Evolutionary conservation across 2,888 invertebrate species (phyloP).

Genomic region (Tinea semifulvella): DNA sequence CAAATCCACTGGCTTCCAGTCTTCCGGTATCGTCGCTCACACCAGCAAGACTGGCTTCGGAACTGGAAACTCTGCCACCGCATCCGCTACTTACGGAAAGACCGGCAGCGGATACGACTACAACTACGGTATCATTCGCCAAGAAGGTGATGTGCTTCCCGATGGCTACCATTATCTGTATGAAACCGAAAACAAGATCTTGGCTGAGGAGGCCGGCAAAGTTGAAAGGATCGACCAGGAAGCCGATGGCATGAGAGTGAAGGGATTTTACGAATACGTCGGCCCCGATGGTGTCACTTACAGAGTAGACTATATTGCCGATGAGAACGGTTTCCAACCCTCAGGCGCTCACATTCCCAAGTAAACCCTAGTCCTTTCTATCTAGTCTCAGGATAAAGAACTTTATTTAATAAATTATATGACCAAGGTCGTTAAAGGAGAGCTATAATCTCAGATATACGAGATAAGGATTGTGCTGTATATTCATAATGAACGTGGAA

Average conservation of each 20-base stretch:
- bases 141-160: conserved; percentile 37
- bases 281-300: conserved; percentile 54
- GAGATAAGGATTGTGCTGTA: no score
- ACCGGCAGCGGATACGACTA: conserved; percentile 35
- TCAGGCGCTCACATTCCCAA: conserved; percentile 44
- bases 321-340: conserved; percentile 52
- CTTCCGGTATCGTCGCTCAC: conserved; percentile 13
- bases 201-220: conserved; percentile 51
- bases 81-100: conserved; percentile 9
- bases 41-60: background rate
- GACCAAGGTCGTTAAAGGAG: no score
- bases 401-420: conserved; percentile 31
- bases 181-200: conserved; percentile 59
- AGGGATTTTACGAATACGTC: conserved; percentile 52
- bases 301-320: conserved; percentile 57
- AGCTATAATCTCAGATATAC: no score
- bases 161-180: conserved; percentile 58
- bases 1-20: background rate
- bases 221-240: conserved; percentile 42
- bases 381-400: conserved; percentile 28
- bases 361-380: conserved; percentile 25
- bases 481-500: background rate
- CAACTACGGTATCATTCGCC: conserved; percentile 51
- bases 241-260: conserved; percentile 36
- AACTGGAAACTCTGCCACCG: conserved; percentile 14